These are phyloP conservation scores for Caloenas nicobarica DNA, from an alignment of 2,113 vertebrate genomes.

Conservation along the genomic window DNA sequence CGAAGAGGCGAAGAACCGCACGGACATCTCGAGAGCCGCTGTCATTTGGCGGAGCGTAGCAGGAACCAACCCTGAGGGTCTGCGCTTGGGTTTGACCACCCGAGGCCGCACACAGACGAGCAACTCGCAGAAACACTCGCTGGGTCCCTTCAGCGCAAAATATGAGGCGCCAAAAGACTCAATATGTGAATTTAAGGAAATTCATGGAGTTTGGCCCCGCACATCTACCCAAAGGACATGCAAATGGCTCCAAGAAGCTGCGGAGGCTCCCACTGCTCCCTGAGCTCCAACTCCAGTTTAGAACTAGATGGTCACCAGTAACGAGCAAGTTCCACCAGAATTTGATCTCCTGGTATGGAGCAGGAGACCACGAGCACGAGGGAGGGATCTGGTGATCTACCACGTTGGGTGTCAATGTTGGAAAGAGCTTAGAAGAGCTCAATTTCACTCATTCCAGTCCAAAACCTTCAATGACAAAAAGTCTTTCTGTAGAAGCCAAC, in stretches of 20 bases:
- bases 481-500: neutral
- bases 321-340: neutral
- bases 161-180: neutral
- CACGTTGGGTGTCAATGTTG: neutral
- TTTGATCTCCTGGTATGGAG: neutral
- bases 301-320: neutral
- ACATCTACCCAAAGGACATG: neutral
- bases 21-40: neutral
- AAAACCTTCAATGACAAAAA: neutral
- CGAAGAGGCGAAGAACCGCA: neutral
- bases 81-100: neutral
- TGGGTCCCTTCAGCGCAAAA: accelerated
- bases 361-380: neutral
- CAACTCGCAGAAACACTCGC: accelerated
- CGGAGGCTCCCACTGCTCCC: neutral
- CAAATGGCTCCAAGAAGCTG: neutral
- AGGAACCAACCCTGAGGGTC: neutral
- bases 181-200: neutral
- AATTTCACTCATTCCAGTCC: neutral
- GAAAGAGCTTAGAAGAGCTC: neutral
- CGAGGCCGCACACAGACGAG: neutral
- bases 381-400: neutral
- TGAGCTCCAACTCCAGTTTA: neutral
- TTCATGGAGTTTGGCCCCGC: accelerated
- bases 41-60: neutral